Conservation (phyloP, 2,888 invertebrate species). For the Steinernema hermaphroditum region DNA sequence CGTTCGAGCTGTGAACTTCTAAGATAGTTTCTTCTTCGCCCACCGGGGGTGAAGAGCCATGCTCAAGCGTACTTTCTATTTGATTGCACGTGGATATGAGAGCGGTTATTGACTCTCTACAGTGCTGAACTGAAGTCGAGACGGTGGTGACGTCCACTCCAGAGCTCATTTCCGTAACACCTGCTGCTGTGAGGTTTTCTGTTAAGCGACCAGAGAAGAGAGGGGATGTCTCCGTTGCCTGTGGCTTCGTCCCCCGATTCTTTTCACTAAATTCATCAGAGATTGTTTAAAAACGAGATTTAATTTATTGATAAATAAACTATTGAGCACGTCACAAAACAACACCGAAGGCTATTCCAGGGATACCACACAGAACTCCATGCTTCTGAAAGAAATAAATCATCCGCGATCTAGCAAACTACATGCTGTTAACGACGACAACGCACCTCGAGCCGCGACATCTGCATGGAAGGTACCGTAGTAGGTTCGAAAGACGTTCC, state of each 20-base stretch:
- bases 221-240: constrained; percentile 13
- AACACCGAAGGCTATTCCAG: neutral
- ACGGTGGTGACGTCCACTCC: neutral
- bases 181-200: neutral
- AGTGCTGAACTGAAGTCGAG: constrained; percentile 11
- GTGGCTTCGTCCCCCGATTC: too few species aligned
- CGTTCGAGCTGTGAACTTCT: too few species aligned
- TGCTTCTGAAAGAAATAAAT: neutral
- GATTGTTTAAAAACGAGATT: too few species aligned
- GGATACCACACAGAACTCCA: neutral
- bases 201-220: constrained; percentile 1
- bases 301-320: neutral
- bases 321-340: neutral
- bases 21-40: neutral
- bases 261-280: neutral
- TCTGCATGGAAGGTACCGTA: neutral
- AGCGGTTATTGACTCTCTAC: constrained; percentile 8
- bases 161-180: neutral
- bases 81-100: constrained; percentile 21
- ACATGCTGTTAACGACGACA: neutral
- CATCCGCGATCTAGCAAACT: neutral
- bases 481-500: neutral
- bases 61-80: neutral
- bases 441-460: constrained; percentile 5
- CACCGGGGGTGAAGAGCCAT: neutral